Evolutionary conservation across 2,113 vertebrate species (phyloP).

Genomic region (Centropus bengalensis): DNA sequence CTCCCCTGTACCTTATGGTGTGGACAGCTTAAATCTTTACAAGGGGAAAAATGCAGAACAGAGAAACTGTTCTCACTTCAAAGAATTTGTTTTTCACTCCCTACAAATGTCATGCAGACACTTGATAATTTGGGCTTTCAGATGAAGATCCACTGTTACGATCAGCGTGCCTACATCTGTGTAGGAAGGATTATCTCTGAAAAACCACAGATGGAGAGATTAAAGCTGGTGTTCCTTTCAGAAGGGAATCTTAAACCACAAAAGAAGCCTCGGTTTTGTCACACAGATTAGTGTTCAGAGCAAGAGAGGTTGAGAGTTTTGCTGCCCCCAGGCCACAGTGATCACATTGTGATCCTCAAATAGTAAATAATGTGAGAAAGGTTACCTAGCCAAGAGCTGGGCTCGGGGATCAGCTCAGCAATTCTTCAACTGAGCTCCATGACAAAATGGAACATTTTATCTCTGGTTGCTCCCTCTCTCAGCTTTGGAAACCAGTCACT

Average conservation of each 20-base stretch:
- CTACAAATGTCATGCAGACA: neutral
- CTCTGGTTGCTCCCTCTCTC: neutral
- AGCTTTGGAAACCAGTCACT: neutral
- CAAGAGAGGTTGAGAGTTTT: neutral
- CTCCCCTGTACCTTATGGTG: neutral
- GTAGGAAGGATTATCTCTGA: constrained; percentile 44
- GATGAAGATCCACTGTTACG: neutral
- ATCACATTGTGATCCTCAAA: neutral
- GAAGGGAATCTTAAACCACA: neutral
- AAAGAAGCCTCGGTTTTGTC: neutral
- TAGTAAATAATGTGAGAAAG: neutral
- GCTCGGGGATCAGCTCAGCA: neutral
- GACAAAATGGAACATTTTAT: neutral
- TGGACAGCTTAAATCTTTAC: neutral
- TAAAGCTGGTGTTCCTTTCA: neutral
- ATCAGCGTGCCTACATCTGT: neutral
- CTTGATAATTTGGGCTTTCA: constrained; percentile 16
- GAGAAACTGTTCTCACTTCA: neutral
- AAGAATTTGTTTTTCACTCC: neutral
- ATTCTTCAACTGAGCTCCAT: neutral
- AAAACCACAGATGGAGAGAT: constrained; percentile 43
- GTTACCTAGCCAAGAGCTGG: neutral
- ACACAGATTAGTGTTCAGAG: neutral
- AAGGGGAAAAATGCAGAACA: neutral
- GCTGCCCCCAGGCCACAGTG: neutral